Evolutionary conservation across 1,140 invertebrate species (phyloP).

Genomic region (Ceratina calcarata): DNA sequence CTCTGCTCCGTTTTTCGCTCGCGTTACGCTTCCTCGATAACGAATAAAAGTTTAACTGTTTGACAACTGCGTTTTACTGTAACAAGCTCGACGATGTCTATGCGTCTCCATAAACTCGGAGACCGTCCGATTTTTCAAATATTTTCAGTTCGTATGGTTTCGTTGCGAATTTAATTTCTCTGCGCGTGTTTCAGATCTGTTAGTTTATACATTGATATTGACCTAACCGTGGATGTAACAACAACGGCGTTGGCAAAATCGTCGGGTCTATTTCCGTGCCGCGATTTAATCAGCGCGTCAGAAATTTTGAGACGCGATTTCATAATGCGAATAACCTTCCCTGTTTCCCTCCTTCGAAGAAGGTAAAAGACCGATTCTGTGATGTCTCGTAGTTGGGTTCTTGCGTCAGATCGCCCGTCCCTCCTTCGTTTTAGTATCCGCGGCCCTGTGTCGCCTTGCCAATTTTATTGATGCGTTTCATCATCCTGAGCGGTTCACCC

Average conservation of each 20-base stretch:
- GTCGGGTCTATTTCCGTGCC: slow-evolving; percentile 23
- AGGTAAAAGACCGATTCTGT: neutral
- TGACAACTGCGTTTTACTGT: neutral
- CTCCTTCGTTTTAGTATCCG: neutral
- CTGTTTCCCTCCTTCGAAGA: neutral
- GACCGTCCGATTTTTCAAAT: too few relatives aligned
- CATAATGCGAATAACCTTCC: slow-evolving; percentile 1
- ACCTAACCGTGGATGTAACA: too few relatives aligned
- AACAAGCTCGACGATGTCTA: neutral
- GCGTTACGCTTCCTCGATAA: slow-evolving; percentile 3
- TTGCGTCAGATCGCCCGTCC: slow-evolving; percentile 25
- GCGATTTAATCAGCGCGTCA: neutral
- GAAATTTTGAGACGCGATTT: slow-evolving; percentile 1
- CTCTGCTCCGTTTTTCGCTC: neutral
- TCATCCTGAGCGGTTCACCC: slow-evolving; percentile 41
- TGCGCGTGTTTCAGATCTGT: too few relatives aligned
- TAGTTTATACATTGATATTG: neutral
- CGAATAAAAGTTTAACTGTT: neutral
- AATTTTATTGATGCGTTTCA: slow-evolving; percentile 64
- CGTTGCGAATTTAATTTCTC: too few relatives aligned
- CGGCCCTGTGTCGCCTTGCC: slow-evolving; percentile 29
- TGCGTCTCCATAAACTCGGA: too few relatives aligned
- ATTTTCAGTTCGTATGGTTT: too few relatives aligned
- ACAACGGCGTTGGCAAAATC: neutral
- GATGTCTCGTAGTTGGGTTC: slow-evolving; percentile 2